These are phyloP conservation scores for Oncopeltus fasciatus DNA, from an alignment of 1,140 invertebrate genomes.

Conservation along the genomic window DNA sequence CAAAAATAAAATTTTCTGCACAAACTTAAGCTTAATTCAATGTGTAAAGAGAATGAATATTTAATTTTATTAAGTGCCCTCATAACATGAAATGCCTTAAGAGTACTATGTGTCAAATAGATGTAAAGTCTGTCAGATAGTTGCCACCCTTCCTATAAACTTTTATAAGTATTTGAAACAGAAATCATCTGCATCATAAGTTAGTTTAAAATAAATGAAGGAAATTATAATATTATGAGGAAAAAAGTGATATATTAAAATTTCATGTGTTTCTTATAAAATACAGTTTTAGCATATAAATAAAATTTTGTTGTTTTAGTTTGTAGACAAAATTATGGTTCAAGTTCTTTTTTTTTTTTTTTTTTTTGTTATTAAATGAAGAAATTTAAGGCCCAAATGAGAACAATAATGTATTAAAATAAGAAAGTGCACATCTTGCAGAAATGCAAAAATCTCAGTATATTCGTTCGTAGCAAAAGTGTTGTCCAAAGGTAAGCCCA, in stretches of 20 bases:
- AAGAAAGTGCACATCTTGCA: not conserved
- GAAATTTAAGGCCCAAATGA: slow-evolving; percentile 3
- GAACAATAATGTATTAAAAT: not conserved
- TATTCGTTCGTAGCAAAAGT: not conserved
- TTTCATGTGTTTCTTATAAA: slow-evolving; percentile 14
- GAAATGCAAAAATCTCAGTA: not conserved
- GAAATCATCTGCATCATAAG: slow-evolving; percentile 7
- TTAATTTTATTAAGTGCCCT: too few species aligned
- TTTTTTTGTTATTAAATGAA: slow-evolving; percentile 3
- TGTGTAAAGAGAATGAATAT: not conserved
- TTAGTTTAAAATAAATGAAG: slow-evolving; percentile 7
- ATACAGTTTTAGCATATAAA: slow-evolving; percentile 10
- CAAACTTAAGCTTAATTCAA: not conserved
- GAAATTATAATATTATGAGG: too few species aligned
- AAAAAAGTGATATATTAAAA: slow-evolving; percentile 12
- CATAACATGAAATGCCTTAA: too few species aligned
- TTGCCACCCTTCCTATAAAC: slow-evolving; percentile 10
- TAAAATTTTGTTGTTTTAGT: slow-evolving; percentile 11
- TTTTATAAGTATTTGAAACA: too few species aligned
- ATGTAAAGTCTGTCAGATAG: slow-evolving; percentile 19
- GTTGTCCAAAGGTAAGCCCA: not conserved
- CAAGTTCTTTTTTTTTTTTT: slow-evolving; percentile 10
- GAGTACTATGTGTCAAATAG: not conserved
- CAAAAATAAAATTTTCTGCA: slow-evolving; percentile 3
- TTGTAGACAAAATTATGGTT: slow-evolving; percentile 4